phyloP scores from a whole-genome alignment of 2,888 invertebrate genomes.

The Troilus luridus region DNA sequence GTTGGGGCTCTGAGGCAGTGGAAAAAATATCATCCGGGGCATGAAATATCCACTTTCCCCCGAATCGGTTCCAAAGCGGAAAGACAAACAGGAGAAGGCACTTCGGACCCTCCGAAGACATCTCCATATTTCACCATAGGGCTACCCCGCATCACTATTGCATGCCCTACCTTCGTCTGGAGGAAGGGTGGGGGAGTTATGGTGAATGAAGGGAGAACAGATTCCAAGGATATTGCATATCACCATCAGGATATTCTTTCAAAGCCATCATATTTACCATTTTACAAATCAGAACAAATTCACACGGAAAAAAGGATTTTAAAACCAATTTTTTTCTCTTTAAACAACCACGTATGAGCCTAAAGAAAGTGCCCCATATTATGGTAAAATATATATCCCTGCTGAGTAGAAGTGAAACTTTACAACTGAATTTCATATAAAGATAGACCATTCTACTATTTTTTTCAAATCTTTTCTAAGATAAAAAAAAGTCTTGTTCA shows the following conservation, averaged over 20 bases:
- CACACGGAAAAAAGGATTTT: too few relatives aligned
- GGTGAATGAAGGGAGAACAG: not conserved
- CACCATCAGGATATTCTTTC: not conserved
- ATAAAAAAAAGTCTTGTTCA: not conserved
- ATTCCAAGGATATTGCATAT: not conserved
- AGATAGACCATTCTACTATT: not conserved
- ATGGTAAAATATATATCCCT: not conserved
- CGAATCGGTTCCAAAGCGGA: constrained; percentile 24
- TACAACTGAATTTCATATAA: not conserved
- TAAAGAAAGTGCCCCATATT: not conserved
- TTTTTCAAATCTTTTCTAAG: constrained; percentile 15
- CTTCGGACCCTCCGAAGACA: constrained; percentile 34
- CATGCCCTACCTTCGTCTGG: not conserved
- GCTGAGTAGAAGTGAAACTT: constrained; percentile 12
- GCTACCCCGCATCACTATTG: constrained; percentile 37
- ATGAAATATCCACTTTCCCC: constrained; percentile 35
- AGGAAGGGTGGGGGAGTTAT: not conserved
- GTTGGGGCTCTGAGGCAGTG: not conserved
- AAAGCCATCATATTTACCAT: not conserved
- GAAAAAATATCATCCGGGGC: not conserved
- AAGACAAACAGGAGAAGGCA: constrained; percentile 38
- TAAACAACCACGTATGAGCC: not conserved
- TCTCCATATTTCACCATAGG: constrained; percentile 36
- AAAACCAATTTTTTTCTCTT: not conserved
- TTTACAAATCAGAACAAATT: too few relatives aligned